phyloP scores from a whole-genome alignment of 1,140 invertebrate genomes.

The Bradysia coprophila region DNA sequence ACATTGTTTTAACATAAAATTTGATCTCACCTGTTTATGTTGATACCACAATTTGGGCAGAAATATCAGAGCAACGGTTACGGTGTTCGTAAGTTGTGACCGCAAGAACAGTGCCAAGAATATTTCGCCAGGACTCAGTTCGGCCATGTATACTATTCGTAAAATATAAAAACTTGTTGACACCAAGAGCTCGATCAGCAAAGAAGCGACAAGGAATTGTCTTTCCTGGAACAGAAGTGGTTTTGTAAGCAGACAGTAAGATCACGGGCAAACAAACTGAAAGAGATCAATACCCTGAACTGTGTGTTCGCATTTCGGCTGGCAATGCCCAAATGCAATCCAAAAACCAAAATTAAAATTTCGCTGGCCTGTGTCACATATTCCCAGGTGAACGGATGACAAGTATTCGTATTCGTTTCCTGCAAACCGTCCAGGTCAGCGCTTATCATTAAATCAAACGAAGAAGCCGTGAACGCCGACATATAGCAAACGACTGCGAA shows the following conservation, averaged over 20 bases:
- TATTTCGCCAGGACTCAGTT: slow-evolving; percentile 45
- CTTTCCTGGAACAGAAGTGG: slow-evolving; percentile 36
- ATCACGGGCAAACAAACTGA: background rate
- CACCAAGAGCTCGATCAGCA: slow-evolving; percentile 53
- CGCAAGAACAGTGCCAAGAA: slow-evolving; percentile 48
- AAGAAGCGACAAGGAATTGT: slow-evolving; percentile 52
- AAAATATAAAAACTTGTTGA: slow-evolving; percentile 48
- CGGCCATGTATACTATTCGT: slow-evolving; percentile 36
- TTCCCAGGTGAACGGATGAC: slow-evolving; percentile 72
- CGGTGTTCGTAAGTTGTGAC: slow-evolving; percentile 58
- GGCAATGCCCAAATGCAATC: slow-evolving; percentile 64
- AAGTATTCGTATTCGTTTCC: slow-evolving; percentile 37
- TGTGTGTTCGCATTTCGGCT: slow-evolving; percentile 67
- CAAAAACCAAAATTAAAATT: slow-evolving; percentile 61
- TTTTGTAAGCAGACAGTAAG: background rate
- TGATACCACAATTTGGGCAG: slow-evolving; percentile 65
- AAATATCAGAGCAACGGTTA: slow-evolving; percentile 55
- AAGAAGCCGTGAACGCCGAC: slow-evolving; percentile 65
- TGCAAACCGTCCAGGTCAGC: slow-evolving; percentile 18
- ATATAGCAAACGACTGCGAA: slow-evolving; percentile 65
- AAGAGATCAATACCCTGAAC: slow-evolving; percentile 32
- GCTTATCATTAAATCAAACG: slow-evolving; percentile 33
- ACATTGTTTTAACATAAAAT: no score
- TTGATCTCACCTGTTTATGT: slow-evolving; percentile 37
- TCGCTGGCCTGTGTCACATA: slow-evolving; percentile 77